A percentile compares a stretch with the other conserved stretches of the same genome.
Conservation (phyloP, 2,113 vertebrate genomes). For the Coptodon rendalli region DNA sequence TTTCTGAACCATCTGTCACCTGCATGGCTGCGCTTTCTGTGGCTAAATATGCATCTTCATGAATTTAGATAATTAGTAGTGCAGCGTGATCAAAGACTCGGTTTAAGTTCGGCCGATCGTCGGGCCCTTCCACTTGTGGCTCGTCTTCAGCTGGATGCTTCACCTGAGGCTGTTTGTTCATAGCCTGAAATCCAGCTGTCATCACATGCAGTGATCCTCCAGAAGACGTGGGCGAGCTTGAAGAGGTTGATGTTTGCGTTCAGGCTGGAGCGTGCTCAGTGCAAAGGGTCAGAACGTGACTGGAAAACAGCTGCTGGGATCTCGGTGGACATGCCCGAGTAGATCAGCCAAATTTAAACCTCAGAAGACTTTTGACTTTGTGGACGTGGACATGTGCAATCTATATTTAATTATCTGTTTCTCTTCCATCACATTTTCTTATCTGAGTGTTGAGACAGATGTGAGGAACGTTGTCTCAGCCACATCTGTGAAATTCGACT, state of each 20-base stretch:
- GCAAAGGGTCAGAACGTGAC: accelerated
- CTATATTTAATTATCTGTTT: neutral
- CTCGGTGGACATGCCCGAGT: accelerated
- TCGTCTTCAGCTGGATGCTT: neutral
- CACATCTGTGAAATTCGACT: neutral
- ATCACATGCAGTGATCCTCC: neutral
- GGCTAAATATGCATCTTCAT: neutral
- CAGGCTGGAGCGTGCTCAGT: neutral
- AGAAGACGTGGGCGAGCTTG: neutral
- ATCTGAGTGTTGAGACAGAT: accelerated
- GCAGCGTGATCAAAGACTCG: neutral
- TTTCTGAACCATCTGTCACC: neutral
- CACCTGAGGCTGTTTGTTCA: neutral
- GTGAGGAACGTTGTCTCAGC: neutral
- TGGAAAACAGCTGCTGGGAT: neutral
- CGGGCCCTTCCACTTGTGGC: accelerated
- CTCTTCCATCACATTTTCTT: neutral
- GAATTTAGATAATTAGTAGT: neutral
- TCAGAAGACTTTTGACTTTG: neutral
- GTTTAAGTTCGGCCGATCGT: neutral
- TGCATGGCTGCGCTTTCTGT: neutral
- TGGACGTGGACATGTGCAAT: neutral
- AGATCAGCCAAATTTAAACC: accelerated
- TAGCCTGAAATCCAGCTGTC: neutral
- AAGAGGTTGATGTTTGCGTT: neutral